phyloP scores from a whole-genome alignment of 2,113 vertebrate genomes.

The Amphiprion percula region DNA sequence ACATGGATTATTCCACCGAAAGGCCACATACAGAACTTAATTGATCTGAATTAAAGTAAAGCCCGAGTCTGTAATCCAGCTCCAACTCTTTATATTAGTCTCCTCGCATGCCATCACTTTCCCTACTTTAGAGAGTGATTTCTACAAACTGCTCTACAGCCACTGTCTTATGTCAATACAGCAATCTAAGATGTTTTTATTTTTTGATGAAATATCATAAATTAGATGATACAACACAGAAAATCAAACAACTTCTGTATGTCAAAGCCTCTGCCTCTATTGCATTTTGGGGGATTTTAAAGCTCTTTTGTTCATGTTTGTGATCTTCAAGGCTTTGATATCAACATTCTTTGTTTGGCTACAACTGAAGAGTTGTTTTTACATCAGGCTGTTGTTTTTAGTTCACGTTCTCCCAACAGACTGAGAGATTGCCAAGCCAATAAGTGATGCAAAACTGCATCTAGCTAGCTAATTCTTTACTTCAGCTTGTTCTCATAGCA shows the following conservation, averaged over 20 bases:
- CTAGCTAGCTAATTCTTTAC: background rate
- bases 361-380: background rate
- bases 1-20: slow-evolving; percentile 30
- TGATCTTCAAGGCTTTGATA: slow-evolving; percentile 19
- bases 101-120: background rate
- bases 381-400: background rate
- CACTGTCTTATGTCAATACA: background rate
- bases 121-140: background rate
- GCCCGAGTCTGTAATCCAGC: background rate
- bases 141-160: background rate
- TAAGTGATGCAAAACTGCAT: background rate
- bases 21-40: slow-evolving; percentile 5
- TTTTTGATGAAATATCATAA: background rate
- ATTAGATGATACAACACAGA: background rate
- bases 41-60: no score
- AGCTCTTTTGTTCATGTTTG: slow-evolving; percentile 2
- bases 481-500: background rate
- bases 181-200: background rate
- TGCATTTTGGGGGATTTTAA: background rate
- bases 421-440: background rate
- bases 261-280: background rate
- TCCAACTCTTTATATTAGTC: background rate
- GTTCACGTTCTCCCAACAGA: background rate
- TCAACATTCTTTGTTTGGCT: slow-evolving; percentile 1
- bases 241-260: background rate